Base-by-base conservation (phyloP, 1,140 invertebrate species). In the Physella acuta region DNA sequence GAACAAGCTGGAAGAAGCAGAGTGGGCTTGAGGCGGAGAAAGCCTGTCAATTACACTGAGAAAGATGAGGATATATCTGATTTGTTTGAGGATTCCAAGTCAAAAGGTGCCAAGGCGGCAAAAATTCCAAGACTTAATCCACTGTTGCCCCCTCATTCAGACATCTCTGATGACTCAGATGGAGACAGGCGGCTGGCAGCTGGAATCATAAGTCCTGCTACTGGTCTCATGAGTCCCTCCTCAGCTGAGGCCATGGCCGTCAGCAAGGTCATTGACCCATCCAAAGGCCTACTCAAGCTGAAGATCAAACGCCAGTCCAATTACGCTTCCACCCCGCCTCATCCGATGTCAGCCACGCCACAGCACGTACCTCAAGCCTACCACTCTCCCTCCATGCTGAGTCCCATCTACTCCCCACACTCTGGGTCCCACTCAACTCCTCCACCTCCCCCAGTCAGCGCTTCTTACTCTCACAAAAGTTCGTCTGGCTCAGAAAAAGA, bases 211-310 rank as follows among this genome's bases (percentile, higher is more conserved):
- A n/a, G n/a, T n/a, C n/a, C n/a, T n/a, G 8, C 8, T 8, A 28
- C 53, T 55, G 53, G 53, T 14, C n/a, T n/a, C n/a, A 28, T 55
- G 0, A 67, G 61, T 17, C 67, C 70, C 24, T 70, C 60, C 16
- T 62, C 74, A 24, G 64, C 56, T 70, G 51, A 76, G 20, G 74
- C 77, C 53, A 53, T 83, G 17, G 76, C 77, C 51, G 75, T 82
- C 2, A 79, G 76, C 60, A 81, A 78, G 14, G 77, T 82, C 36
- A 78, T 74, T 69, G 81, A 83, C 70, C 80, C 83, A 14, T 74
- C 72, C 24, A 73, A 78, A 56, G 84, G 84, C 24, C 82, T 68
- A 11, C 44, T 86, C 24, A 86, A 86, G 71, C 66, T 86, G 49
- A 85, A 82, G 52, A 85, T 86, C 37, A 78, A 78, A 52, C 80